Conservation (phyloP, 2,113 vertebrate genomes). For the Anser cygnoides region DNA sequence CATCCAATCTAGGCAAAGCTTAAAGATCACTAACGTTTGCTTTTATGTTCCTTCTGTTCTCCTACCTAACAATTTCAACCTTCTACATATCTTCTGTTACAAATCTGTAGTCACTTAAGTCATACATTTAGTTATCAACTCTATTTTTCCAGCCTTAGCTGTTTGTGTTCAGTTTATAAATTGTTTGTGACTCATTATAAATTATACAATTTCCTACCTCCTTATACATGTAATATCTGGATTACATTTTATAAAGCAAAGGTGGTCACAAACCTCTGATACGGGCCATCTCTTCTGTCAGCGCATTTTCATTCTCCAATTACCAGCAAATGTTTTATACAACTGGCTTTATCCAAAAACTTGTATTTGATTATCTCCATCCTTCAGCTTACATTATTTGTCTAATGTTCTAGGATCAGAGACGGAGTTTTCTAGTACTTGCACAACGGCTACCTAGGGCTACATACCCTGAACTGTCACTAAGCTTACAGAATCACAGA, state of each 20-base stretch:
- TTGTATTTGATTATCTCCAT: background rate
- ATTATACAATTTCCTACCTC: background rate
- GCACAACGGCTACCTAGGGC: background rate
- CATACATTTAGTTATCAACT: background rate
- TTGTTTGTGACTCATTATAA: background rate
- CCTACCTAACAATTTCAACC: background rate
- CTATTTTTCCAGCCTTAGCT: background rate
- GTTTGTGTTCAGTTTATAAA: background rate
- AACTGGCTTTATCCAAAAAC: background rate
- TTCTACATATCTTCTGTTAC: background rate
- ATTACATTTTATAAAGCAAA: background rate
- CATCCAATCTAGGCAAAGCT: background rate
- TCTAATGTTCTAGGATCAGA: background rate
- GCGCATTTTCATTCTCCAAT: background rate
- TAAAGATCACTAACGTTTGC: too few relatives aligned
- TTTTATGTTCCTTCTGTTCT: background rate
- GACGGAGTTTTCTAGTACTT: background rate
- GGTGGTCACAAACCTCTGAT: background rate
- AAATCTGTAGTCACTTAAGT: background rate
- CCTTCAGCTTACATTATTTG: background rate
- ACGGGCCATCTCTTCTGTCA: background rate
- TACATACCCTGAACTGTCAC: background rate
- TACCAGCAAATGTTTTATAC: background rate
- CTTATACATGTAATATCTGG: background rate
- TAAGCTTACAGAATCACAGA: too few relatives aligned